These are phyloP conservation scores for Lydus trimaculatus DNA, from an alignment of 2,888 invertebrate genomes.

Conservation along the genomic window DNA sequence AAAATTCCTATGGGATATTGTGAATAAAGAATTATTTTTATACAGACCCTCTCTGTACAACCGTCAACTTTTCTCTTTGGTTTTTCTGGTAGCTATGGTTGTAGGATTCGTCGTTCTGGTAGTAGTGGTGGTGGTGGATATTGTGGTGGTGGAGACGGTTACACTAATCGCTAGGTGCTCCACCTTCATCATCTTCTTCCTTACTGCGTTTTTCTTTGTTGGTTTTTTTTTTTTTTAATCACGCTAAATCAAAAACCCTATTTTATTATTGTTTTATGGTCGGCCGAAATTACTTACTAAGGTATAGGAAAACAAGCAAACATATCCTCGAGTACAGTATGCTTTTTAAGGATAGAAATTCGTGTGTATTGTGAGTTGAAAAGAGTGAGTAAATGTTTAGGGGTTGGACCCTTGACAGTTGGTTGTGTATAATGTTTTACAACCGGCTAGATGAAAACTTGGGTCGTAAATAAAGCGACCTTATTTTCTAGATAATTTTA, in stretches of 20 bases:
- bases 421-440: conserved; percentile 37
- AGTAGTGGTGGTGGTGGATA: not conserved
- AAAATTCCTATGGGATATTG: conserved; percentile 46
- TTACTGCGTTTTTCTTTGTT: not conserved
- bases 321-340: conserved; percentile 27
- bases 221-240: conserved; percentile 55
- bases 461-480: conserved; percentile 46
- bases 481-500: conserved; percentile 41
- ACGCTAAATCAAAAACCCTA: conserved; percentile 59
- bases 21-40: conserved; percentile 59
- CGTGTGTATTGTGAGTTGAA: conserved; percentile 17
- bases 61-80: conserved; percentile 13
- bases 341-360: conserved; percentile 16
- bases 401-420: not conserved
- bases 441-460: conserved; percentile 40
- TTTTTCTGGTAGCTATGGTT: not conserved
- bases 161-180: not conserved
- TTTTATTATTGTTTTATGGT: conserved; percentile 56
- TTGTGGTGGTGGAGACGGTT: not conserved
- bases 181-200: not conserved
- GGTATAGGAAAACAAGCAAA: conserved; percentile 20
- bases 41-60: conserved; percentile 45
- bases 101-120: not conserved
- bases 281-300: conserved; percentile 46
- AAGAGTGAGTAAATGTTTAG: conserved; percentile 29